Percentiles rank a stretch among this genome's conserved stretches.
Conservation (phyloP, 2,113 vertebrate species). For the Poeciliopsis prolifica region DNA sequence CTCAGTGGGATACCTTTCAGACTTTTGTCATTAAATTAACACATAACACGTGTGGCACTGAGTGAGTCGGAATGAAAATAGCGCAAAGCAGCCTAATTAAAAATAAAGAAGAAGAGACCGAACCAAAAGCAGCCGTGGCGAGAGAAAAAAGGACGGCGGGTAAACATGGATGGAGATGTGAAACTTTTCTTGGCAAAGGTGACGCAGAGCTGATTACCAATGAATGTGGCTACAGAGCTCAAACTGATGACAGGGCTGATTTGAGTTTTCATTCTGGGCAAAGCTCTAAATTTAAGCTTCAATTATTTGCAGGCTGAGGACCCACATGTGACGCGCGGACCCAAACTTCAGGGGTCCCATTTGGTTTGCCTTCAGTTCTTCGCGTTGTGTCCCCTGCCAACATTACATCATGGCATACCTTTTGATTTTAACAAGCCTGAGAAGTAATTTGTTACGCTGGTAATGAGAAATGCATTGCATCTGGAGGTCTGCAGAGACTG, state of each 20-base stretch:
- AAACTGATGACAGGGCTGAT: conserved; percentile 59
- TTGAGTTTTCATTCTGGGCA: conserved; percentile 49
- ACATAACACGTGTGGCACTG: conserved; percentile 26
- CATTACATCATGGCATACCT: conserved; percentile 68
- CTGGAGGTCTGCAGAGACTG: conserved; percentile 21
- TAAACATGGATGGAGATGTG: conserved; percentile 61
- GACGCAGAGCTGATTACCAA: conserved; percentile 48
- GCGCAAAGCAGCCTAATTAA: conserved; percentile 28
- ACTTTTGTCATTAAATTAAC: conserved; percentile 33
- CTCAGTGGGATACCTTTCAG: neutral
- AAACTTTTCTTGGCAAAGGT: conserved; percentile 60
- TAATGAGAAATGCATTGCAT: conserved; percentile 34
- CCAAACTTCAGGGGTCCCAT: conserved; percentile 41
- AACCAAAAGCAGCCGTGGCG: neutral
- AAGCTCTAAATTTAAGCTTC: conserved; percentile 64
- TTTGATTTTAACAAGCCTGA: conserved; percentile 51
- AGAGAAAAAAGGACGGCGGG: conserved; percentile 21
- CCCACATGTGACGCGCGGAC: conserved; percentile 58
- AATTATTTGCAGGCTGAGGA: conserved; percentile 70
- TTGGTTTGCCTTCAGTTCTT: conserved; percentile 62
- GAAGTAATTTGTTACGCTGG: conserved; percentile 48
- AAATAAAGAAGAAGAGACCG: conserved; percentile 2
- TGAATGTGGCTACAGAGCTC: conserved; percentile 39
- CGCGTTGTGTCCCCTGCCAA: conserved; percentile 50
- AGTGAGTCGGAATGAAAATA: conserved; percentile 15